Evolutionary conservation across 1,140 invertebrate genomes (phyloP).

Genomic region (Calliphora vicina): DNA sequence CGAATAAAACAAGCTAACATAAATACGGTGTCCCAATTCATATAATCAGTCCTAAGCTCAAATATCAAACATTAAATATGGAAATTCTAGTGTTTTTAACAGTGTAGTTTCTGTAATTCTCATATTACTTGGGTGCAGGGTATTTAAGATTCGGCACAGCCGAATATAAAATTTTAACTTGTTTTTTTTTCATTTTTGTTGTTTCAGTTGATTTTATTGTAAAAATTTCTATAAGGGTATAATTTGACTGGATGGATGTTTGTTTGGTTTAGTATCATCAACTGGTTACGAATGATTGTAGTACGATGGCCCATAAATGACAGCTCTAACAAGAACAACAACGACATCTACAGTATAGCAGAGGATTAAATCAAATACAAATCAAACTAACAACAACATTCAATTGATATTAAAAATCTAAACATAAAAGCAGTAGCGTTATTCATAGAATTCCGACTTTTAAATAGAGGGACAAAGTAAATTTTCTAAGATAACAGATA

Average conservation of each 20-base stretch:
- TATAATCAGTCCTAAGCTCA: too few relatives aligned
- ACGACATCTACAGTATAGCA: neutral
- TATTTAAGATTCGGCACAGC: too few relatives aligned
- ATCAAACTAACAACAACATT: neutral
- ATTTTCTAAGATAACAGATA: too few relatives aligned
- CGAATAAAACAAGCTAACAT: too few relatives aligned
- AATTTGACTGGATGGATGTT: neutral
- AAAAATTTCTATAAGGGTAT: neutral
- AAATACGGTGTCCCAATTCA: too few relatives aligned
- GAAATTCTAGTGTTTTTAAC: too few relatives aligned
- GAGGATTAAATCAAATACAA: slow-evolving; percentile 26
- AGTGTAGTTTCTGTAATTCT: too few relatives aligned
- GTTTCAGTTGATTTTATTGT: neutral
- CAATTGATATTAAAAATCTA: neutral
- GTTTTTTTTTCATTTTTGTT: too few relatives aligned
- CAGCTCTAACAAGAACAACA: neutral
- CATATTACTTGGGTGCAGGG: too few relatives aligned
- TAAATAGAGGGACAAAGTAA: neutral
- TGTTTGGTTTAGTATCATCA: neutral
- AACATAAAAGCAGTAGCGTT: neutral
- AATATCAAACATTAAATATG: too few relatives aligned
- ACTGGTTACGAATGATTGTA: neutral
- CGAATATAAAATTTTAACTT: too few relatives aligned
- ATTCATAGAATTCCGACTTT: neutral
- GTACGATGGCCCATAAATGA: slow-evolving; percentile 22